Evolutionary conservation across 2,888 invertebrate species (phyloP).

Genomic region (Pollenia griseotomentosa): DNA sequence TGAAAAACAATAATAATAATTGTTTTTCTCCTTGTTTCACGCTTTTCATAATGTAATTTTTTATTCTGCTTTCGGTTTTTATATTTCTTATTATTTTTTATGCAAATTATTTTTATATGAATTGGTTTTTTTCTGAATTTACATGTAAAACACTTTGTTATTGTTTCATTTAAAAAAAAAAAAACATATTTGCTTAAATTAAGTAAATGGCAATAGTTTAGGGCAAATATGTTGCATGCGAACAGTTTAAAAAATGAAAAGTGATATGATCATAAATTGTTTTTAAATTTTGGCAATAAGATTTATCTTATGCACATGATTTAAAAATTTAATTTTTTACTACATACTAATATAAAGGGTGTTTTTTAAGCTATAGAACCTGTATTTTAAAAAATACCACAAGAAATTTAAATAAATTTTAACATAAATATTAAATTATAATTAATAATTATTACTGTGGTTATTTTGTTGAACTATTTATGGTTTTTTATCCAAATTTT

Average conservation of each 20-base stretch:
- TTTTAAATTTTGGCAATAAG: neutral
- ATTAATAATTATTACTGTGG: too few species aligned
- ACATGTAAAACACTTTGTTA: slow-evolving; percentile 32
- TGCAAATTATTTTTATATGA: slow-evolving; percentile 32
- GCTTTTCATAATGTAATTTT: slow-evolving; percentile 5
- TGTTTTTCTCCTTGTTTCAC: neutral
- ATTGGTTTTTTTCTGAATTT: slow-evolving; percentile 4
- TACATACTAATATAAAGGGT: too few species aligned
- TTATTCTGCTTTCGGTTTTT: neutral
- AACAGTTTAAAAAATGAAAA: neutral
- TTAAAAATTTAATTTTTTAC: too few species aligned
- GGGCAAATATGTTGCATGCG: slow-evolving; percentile 6
- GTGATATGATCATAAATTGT: slow-evolving; percentile 30
- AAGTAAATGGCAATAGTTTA: neutral
- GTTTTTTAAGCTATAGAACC: too few species aligned
- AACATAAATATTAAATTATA: too few species aligned
- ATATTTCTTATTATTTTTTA: slow-evolving; percentile 10
- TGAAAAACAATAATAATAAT: slow-evolving; percentile 11
- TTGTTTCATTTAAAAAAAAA: neutral
- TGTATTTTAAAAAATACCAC: too few species aligned
- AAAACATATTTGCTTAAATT: neutral
- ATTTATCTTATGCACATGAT: too few species aligned
- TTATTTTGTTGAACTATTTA: too few species aligned
- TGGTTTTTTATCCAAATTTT: too few species aligned
- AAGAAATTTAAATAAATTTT: too few species aligned